A percentile compares a stretch with the other conserved stretches of the same genome.
These are phyloP conservation scores for Leiothrix lutea DNA, from an alignment of 2,113 vertebrate genomes.

Conservation along the genomic window DNA sequence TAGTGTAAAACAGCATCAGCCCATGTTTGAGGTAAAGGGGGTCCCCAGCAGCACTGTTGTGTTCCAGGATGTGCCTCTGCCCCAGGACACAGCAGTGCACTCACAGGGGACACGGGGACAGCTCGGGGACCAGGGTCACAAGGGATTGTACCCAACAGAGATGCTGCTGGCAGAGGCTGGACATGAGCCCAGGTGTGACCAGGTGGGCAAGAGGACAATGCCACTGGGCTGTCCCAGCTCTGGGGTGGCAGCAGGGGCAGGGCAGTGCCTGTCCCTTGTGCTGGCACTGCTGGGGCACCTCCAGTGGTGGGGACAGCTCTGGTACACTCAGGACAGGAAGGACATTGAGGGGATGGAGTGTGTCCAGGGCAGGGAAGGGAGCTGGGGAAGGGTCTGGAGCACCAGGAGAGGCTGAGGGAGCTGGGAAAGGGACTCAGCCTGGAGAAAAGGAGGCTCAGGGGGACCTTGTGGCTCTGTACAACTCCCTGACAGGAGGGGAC, in stretches of 20 bases:
- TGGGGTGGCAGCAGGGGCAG: not conserved
- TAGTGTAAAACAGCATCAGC: too few relatives aligned
- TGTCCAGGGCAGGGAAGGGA: too few relatives aligned
- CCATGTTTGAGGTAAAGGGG: not conserved
- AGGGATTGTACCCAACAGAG: not conserved
- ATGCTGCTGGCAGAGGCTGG: not conserved
- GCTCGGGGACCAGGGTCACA: not conserved
- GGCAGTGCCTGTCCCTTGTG: not conserved
- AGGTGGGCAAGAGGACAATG: not conserved
- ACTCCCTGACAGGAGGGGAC: not conserved
- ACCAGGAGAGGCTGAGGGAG: too few relatives aligned
- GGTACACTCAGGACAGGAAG: too few relatives aligned
- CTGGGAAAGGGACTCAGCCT: too few relatives aligned
- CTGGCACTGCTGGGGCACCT: too few relatives aligned
- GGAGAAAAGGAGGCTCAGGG: not conserved
- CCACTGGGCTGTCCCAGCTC: not conserved
- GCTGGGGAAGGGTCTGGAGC: too few relatives aligned
- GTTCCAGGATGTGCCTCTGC: not conserved
- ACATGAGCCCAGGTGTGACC: not conserved
- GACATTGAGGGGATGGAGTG: too few relatives aligned
- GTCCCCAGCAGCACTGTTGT: not conserved
- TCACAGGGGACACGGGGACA: not conserved
- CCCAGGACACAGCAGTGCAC: not conserved
- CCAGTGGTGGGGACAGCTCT: too few relatives aligned
- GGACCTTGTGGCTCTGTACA: not conserved